Evolutionary conservation across 2,888 invertebrate species (phyloP), one percentile per base, ranked within the genome.

Genomic region (Machimus atricapillus): DNA sequence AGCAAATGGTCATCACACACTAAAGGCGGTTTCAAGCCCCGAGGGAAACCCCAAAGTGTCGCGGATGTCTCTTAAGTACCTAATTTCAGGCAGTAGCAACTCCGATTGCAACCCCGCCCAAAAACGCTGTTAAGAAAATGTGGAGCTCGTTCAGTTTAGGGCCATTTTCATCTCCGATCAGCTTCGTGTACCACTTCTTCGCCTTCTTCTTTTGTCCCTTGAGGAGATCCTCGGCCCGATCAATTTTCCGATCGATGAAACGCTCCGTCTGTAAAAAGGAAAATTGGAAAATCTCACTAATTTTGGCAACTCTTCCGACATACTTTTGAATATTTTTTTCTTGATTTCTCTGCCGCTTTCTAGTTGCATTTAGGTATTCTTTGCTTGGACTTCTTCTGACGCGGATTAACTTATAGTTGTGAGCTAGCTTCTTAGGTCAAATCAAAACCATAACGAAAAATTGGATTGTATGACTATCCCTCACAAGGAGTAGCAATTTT

Each of bases 191-290:
- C 97, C 97, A 97, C 90, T 94, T 95, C 90, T 95, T 95, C 16
- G 95, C 96, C 91, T 95, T 95, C 86, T 93, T 93, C 92, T 96
- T 94, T 89, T 95, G 95, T 90, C 95, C 94, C 93, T 95, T 96
- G 88, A 97, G 90, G 87, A 95, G 91, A 90, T 95, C 95, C 93
- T 97, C 97, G 86, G 96, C 97, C 93, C 96, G 96, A 91, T 97
- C 96, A 89, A 97, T 90, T 93, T 97, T 97, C 89, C 95, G 95
- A 91, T 97, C 97, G 89, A 97, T 95, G 94, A 94, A 97, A 91
- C 96, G 94, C 92, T 96, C 97, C 90, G 96, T 94, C 97, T 97
- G 93, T 79, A 94, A 92, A 23, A 14, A n/a, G 23, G 23, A 85
- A 52, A 76, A 52, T 87, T 81, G 86, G 83, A 81, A 81, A 77